Evolutionary conservation across 2,888 invertebrate genomes (phyloP).

Genomic region (Hirtodrosophila histrioides): DNA sequence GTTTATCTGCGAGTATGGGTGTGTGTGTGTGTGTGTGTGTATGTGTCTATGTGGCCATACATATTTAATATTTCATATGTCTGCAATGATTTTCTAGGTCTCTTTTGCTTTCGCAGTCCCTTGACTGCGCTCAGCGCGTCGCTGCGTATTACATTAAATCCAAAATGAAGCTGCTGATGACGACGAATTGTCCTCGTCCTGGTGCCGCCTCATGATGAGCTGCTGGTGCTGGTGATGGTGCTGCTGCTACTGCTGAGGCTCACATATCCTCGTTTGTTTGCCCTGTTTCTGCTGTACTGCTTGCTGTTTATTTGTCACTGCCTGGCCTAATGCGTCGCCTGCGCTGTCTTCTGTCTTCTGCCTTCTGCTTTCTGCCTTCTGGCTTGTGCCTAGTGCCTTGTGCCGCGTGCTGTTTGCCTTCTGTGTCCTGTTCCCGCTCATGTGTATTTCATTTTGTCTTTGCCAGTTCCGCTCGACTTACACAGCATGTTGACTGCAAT

Average conservation of each 20-base stretch:
- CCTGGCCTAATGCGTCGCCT: slow-evolving; percentile 67
- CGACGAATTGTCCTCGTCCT: slow-evolving; percentile 75
- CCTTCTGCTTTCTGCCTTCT: slow-evolving; percentile 13
- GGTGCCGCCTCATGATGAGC: slow-evolving; percentile 11
- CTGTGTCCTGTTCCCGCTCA: slow-evolving; percentile 56
- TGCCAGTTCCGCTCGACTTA: slow-evolving; percentile 75
- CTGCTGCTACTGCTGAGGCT: slow-evolving; percentile 1
- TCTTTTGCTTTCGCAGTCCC: slow-evolving; percentile 49
- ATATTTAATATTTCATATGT: slow-evolving; percentile 83
- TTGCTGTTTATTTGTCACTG: slow-evolving; percentile 76
- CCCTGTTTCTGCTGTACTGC: slow-evolving; percentile 1
- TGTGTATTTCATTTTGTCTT: slow-evolving; percentile 75
- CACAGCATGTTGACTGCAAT: slow-evolving; percentile 76
- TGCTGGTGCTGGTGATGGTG: too few relatives aligned
- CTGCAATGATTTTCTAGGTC: slow-evolving; percentile 82
- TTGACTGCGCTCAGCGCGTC: slow-evolving; percentile 55
- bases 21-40: slow-evolving; percentile 16
- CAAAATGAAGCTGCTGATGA: slow-evolving; percentile 75
- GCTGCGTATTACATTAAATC: slow-evolving; percentile 77
- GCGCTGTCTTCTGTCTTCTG: slow-evolving; percentile 3
- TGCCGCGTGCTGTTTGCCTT: slow-evolving; percentile 37
- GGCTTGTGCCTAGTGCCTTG: not conserved
- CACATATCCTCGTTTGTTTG: slow-evolving; percentile 42
- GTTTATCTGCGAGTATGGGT: slow-evolving; percentile 59
- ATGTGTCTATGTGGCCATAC: slow-evolving; percentile 55